phyloP scores from a whole-genome alignment of 2,797 vertebrate genomes.

The Coendou prehensilis region DNA sequence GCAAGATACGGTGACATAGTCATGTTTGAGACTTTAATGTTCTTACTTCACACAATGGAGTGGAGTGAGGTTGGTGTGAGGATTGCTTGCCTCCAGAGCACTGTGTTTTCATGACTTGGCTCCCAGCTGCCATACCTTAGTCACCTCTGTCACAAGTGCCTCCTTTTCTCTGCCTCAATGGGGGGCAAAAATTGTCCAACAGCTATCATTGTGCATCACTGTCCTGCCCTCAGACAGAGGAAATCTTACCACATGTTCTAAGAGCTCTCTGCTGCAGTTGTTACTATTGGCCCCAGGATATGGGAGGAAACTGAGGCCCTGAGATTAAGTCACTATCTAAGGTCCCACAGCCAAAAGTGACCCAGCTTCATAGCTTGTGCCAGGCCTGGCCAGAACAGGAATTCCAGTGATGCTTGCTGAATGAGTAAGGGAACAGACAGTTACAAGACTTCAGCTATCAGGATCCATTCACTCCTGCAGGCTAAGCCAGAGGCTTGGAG shows the following conservation, averaged over 20 bases:
- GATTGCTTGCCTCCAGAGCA: not conserved
- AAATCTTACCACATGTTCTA: not conserved
- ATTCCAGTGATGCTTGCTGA: not conserved
- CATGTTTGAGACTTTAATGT: not conserved
- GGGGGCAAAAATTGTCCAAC: not conserved
- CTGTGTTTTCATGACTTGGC: not conserved
- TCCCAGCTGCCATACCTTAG: not conserved
- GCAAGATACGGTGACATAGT: not conserved
- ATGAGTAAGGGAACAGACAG: not conserved
- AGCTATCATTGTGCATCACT: not conserved
- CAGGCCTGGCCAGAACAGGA: not conserved
- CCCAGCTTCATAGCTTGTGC: not conserved
- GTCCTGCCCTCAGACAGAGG: not conserved
- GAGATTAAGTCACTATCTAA: not conserved
- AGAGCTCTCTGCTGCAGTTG: not conserved
- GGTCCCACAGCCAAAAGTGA: not conserved
- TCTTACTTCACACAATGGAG: not conserved
- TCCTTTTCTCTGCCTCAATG: not conserved
- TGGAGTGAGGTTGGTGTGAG: not conserved
- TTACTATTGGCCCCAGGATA: not conserved
- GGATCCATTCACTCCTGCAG: not conserved
- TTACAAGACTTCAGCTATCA: not conserved
- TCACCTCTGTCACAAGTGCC: not conserved
- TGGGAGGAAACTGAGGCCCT: not conserved
- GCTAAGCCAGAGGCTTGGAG: not conserved